Conservation (phyloP, 2,113 vertebrate genomes). For the Crotophaga sulcirostris region DNA sequence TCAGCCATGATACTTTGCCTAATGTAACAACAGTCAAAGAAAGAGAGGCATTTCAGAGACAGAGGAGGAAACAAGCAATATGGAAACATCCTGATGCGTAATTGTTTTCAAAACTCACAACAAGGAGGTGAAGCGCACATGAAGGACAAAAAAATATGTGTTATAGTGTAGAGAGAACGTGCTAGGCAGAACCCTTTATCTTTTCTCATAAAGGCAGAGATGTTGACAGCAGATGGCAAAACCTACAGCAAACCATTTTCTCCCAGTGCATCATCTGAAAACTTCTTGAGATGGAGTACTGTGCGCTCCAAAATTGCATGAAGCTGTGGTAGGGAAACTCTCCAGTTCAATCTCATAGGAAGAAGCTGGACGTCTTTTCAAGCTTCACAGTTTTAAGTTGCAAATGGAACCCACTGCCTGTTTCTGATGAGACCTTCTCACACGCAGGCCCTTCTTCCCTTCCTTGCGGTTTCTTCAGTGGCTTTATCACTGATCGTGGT, state of each 20-base stretch:
- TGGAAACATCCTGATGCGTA: background rate
- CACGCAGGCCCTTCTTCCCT: too few relatives aligned
- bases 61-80: background rate
- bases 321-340: background rate
- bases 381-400: rapidly evolving
- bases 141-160: rapidly evolving
- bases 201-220: background rate
- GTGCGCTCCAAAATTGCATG: rapidly evolving
- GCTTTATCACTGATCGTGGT: rapidly evolving
- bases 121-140: background rate
- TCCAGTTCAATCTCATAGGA: rapidly evolving
- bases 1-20: background rate
- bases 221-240: background rate
- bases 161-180: background rate
- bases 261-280: background rate
- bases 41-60: background rate
- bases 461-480: background rate
- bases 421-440: background rate
- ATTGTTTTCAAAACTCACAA: background rate
- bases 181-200: background rate
- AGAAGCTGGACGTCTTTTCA: background rate
- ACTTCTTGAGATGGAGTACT: background rate
- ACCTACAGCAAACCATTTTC: rapidly evolving
- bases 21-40: background rate
- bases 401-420: background rate